Percentiles rank a stretch among this genome's conserved stretches.
Conservation (phyloP, 2,113 vertebrate genomes). For the Corythoichthys intestinalis region DNA sequence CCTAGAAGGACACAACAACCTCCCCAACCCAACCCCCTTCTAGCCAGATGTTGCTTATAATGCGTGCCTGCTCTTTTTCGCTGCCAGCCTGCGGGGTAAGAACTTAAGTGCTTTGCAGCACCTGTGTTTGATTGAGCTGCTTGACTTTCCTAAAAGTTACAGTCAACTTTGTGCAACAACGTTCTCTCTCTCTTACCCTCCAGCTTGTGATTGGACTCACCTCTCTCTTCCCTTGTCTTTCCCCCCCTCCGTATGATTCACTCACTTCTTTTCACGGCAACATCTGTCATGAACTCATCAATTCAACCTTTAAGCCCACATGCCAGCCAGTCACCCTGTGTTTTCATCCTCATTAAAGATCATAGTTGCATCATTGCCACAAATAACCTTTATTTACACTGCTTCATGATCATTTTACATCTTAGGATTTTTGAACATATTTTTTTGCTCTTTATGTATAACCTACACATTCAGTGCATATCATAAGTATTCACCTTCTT, state of each 20-base stretch:
- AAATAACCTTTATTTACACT: conserved; percentile 35
- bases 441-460: too few species aligned
- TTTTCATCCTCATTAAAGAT: conserved; percentile 68
- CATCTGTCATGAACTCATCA: conserved; percentile 64
- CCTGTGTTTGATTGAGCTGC: conserved; percentile 47
- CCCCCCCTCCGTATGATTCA: conserved; percentile 11
- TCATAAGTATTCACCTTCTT: too few species aligned
- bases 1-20: conserved; percentile 7
- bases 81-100: conserved; percentile 17
- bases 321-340: conserved; percentile 58
- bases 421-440: too few species aligned
- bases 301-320: conserved; percentile 46
- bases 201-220: conserved; percentile 55
- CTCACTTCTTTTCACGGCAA: conserved; percentile 33
- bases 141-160: conserved; percentile 64
- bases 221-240: conserved; percentile 15
- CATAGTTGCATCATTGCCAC: conserved; percentile 54
- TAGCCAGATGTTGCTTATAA: conserved; percentile 13
- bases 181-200: conserved; percentile 48
- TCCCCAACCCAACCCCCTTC: background rate
- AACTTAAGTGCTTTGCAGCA: conserved; percentile 37
- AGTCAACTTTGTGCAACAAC: conserved; percentile 36
- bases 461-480: too few species aligned
- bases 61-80: conserved; percentile 4
- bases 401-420: conserved; percentile 41